Evolutionary conservation across 2,797 vertebrate species (phyloP), one percentile per base, ranked within the genome.

Genomic region (Staurois parvus): DNA sequence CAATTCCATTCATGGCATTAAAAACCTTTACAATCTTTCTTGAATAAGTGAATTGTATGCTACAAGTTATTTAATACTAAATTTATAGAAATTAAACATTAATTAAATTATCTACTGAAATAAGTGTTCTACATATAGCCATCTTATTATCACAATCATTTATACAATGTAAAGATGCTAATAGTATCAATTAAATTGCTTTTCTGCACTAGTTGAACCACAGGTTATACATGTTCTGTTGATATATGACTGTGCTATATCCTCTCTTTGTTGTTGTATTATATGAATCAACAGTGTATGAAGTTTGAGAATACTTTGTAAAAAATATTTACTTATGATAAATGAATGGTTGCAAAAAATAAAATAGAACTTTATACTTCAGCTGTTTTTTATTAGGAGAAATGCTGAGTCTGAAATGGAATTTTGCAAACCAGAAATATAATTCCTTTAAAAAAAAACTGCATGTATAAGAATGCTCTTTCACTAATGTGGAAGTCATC

Each of bases 1-100:
- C 29, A 81, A 81, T 72, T 21, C 32, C 70, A 72, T 81, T 72
- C 12, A 81, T 66, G 30, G 68, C 29, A 72, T 59, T 70, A 70
- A 48, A 80, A 29, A n/a, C n/a, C 69, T 29, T 34, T 56, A 34
- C 56, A 24, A 68, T 69, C 28, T 69, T 69, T 29, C 19, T 79
- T 45, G 45, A 52, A 69, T 78, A 79, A 69, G 3, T 48, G 3
- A 30, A 68, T 79, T 13, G 30, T 48, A n/a, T n/a, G 62, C 28
- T 69, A 69, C 11, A 79, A 52, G 48, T 59, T 59, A 24, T 59
- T 24, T n/a, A 59, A 80, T 48, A 15, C 11, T 79, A 79, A 17
- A 68, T 11, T 28, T 30, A 28, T 30, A 21, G n/a, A 10, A 19
- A 79, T 80, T 34, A 3, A 56, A 34, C n/a, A 70, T 32, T 8